Percentiles rank a stretch among this genome's conserved stretches.
These are phyloP conservation scores for Polypterus bichir DNA, from an alignment of 2,113 vertebrate genomes.

Conservation along the genomic window DNA sequence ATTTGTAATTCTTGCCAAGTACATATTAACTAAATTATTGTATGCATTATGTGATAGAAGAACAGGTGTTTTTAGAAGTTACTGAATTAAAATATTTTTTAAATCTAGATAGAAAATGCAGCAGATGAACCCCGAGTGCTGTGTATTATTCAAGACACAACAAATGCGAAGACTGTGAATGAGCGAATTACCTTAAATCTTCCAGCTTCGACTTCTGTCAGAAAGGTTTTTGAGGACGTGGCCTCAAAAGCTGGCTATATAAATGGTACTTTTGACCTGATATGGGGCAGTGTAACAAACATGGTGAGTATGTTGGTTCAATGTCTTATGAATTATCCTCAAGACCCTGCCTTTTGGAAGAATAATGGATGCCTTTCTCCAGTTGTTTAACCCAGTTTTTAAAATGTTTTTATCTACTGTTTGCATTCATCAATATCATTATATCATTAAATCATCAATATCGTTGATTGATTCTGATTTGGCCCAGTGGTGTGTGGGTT, in stretches of 20 bases:
- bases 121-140: constrained; percentile 90
- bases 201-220: constrained; percentile 80
- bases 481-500: too few species aligned
- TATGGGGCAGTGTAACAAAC: constrained; percentile 58
- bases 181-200: constrained; percentile 85
- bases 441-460: too few species aligned
- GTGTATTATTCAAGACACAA: constrained; percentile 94
- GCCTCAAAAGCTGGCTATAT: constrained; percentile 85
- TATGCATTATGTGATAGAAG: too few species aligned
- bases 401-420: too few species aligned
- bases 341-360: background rate
- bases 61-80: too few species aligned
- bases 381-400: background rate
- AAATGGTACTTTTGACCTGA: constrained; percentile 74
- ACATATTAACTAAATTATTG: too few species aligned
- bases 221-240: constrained; percentile 74
- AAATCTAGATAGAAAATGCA: constrained; percentile 82
- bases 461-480: too few species aligned
- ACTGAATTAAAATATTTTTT: background rate
- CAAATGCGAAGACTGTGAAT: constrained; percentile 75
- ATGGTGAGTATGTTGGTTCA: constrained; percentile 49
- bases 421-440: too few species aligned
- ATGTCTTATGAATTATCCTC: background rate
- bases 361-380: background rate
- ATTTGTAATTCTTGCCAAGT: too few species aligned